Evolutionary conservation across 2,888 invertebrate genomes (phyloP), one percentile per base, ranked within the genome.

Genomic region (Ormyrus nitidulus): DNA sequence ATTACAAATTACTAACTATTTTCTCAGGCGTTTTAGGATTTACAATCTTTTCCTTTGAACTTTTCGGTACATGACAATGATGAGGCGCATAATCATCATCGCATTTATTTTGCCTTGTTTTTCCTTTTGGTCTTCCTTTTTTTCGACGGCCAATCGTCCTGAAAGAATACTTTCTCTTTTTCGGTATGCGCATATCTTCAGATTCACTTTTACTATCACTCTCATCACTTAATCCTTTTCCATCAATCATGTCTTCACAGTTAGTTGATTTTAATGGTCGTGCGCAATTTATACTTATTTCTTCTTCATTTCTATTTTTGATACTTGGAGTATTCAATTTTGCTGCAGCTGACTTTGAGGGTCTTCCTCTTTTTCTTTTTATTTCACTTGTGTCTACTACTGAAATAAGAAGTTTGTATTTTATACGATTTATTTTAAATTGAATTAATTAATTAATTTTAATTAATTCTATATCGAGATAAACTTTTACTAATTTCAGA

Each of bases 11-110:
- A 76, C 73, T 69, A 68, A 77, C 77, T 4, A 11, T 49, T 58
- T 11, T 11, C 61, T 65, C 61, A 34, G 56, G 9, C 5, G 51
- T 58, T 44, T 78, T 46, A 19, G 7, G 56, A 6, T 80, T 80
- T 7, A 9, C 3, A 0, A 34, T 74, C 49, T 44, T 66, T 44
- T 66, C 68, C 69, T 68, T 76, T 11, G 68, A 11, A 13, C 49
- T n/a, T 7, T 19, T 48, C 3, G 7, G 5, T 13, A 71, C 3
- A n/a, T 81, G 75, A 2, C 68, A 76, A 79, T 73, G 81, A 51
- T 79, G 77, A 44, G 81, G 81, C 44, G 10, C 9, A n/a, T 79
- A 81, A 9, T 79, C 79, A 56, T 69, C 46, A 19, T 81, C 81
- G 19, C 8, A 44, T 5, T 53, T 74, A 13, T 4, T 56, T 56